A percentile compares a stretch with the other conserved stretches of the same genome.
Conservation (phyloP, 2,888 invertebrate species). For the Protophormia terraenovae region DNA sequence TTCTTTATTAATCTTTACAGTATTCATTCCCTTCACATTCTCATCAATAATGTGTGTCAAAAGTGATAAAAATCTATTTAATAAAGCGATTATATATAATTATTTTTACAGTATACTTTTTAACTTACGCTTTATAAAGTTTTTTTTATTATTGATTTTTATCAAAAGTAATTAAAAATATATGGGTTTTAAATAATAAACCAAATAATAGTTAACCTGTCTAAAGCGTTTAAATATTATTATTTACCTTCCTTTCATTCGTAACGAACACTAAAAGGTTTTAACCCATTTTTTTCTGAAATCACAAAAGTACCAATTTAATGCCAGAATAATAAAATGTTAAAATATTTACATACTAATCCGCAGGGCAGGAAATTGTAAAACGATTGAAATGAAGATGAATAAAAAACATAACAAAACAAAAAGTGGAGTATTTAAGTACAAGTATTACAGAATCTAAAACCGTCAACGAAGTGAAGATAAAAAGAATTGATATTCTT, state of each 20-base stretch:
- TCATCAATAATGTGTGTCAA: not conserved
- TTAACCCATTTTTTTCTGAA: constrained; percentile 42
- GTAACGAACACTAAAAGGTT: constrained; percentile 13
- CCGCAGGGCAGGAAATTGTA: constrained; percentile 59
- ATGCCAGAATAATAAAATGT: constrained; percentile 30
- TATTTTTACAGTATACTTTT: not conserved
- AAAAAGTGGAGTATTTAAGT: not conserved
- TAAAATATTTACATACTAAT: constrained; percentile 47
- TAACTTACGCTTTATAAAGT: not conserved
- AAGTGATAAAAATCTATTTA: not conserved
- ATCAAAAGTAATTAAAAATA: not conserved
- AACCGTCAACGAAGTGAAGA: constrained; percentile 10
- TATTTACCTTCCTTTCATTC: not conserved
- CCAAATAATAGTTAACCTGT: not conserved
- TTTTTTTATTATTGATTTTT: not conserved
- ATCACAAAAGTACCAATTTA: not conserved
- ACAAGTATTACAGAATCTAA: not conserved
- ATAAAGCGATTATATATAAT: not conserved
- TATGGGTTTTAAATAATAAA: not conserved
- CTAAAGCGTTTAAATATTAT: constrained; percentile 7
- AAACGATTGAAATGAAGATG: constrained; percentile 47
- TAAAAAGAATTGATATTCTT: not conserved
- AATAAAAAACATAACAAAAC: not conserved
- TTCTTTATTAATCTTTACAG: too few relatives aligned
- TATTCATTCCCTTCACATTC: too few relatives aligned